phyloP scores from a whole-genome alignment of 2,113 vertebrate species.

The Laterallus jamaicensis region DNA sequence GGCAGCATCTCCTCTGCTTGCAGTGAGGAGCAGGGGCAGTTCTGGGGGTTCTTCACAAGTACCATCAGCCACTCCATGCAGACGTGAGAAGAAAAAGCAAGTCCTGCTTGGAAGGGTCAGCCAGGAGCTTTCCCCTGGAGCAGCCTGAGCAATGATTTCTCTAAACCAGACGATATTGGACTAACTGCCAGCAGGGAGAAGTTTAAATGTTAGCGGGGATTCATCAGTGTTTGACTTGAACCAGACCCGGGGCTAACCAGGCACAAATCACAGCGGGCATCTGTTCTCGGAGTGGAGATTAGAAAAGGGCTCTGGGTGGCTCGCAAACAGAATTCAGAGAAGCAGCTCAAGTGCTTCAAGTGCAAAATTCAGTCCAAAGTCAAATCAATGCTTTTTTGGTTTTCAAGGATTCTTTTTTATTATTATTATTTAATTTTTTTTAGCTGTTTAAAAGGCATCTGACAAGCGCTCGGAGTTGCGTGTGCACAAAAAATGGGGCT shows the following conservation, averaged over 20 bases:
- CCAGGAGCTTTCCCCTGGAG: background rate
- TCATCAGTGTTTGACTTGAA: background rate
- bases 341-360: background rate
- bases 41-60: background rate
- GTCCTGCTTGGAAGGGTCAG: background rate
- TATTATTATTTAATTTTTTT: background rate
- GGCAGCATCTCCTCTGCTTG: background rate
- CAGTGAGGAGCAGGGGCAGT: accelerated
- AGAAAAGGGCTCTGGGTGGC: background rate
- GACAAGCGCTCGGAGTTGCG: background rate
- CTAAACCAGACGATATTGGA: background rate
- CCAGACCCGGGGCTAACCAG: background rate
- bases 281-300: background rate
- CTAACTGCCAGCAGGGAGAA: background rate
- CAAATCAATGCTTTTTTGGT: background rate
- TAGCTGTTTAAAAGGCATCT: background rate
- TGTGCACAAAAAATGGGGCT: background rate
- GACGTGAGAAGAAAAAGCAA: background rate
- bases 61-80: background rate
- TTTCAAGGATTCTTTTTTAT: background rate
- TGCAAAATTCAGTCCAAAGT: background rate
- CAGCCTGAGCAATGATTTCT: background rate
- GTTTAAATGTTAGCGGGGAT: background rate
- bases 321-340: background rate
- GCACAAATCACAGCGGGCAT: background rate